A percentile compares a stretch with the other conserved stretches of the same genome.
phyloP scores from a whole-genome alignment of 2,888 invertebrate species.

The Monopis laevigella region DNA sequence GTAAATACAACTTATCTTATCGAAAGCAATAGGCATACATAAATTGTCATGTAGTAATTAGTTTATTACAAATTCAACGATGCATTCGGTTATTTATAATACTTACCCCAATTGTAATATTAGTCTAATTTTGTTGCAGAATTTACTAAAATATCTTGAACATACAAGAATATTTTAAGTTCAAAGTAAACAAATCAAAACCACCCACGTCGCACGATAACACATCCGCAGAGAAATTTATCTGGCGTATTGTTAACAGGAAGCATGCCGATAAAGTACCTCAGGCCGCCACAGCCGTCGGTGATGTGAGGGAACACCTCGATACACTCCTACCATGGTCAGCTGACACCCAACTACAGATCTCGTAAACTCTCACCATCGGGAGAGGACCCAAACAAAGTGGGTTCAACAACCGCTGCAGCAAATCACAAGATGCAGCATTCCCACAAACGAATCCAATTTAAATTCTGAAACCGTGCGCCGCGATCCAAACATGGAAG shows the following conservation, averaged over 20 bases:
- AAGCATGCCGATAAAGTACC: conserved; percentile 46
- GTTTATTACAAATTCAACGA: too few relatives aligned
- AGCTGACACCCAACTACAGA: conserved; percentile 38
- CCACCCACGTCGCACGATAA: conserved; percentile 54
- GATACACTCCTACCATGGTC: conserved; percentile 32
- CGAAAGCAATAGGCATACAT: too few relatives aligned
- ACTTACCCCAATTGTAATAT: too few relatives aligned
- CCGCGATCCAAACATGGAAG: conserved; percentile 16
- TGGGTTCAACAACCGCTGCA: conserved; percentile 16
- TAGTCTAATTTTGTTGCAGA: conserved; percentile 54
- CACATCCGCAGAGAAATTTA: conserved; percentile 53
- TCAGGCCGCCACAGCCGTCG: not conserved
- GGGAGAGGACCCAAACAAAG: conserved; percentile 16
- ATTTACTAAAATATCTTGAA: conserved; percentile 56
- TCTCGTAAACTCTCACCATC: conserved; percentile 8
- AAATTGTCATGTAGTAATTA: too few relatives aligned
- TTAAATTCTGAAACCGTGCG: conserved; percentile 17
- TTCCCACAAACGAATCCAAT: conserved; percentile 15
- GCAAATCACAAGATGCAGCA: conserved; percentile 16
- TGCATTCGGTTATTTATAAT: too few relatives aligned
- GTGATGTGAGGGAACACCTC: not conserved
- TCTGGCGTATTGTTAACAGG: conserved; percentile 50
- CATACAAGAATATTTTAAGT: conserved; percentile 56
- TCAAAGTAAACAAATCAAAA: conserved; percentile 41
- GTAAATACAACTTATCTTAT: too few relatives aligned